These are phyloP conservation scores for Brachionus rubens DNA, from an alignment of 1,140 invertebrate species.

Conservation along the genomic window DNA sequence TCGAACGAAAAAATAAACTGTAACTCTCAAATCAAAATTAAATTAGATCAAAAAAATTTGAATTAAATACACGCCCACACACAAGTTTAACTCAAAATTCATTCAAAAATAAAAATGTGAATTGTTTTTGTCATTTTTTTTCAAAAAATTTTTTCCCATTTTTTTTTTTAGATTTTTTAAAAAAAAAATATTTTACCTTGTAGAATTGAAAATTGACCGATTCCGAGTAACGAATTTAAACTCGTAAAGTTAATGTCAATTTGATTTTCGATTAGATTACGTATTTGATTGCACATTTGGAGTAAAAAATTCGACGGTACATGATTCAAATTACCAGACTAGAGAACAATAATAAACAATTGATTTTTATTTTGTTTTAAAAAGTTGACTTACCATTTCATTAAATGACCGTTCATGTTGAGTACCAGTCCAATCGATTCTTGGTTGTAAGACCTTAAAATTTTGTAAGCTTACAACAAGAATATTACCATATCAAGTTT, in stretches of 20 bases:
- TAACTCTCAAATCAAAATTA: too few relatives aligned
- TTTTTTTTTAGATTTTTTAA: neutral
- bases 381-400: conserved; percentile 2
- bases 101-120: conserved; percentile 21
- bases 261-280: conserved; percentile 4
- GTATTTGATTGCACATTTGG: conserved; percentile 19
- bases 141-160: neutral
- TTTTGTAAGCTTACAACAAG: too few relatives aligned
- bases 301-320: conserved; percentile 28
- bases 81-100: too few relatives aligned
- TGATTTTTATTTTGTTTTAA: neutral
- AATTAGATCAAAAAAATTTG: too few relatives aligned
- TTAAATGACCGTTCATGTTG: conserved; percentile 13
- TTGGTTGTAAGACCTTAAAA: conserved; percentile 15
- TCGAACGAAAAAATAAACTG: too few relatives aligned
- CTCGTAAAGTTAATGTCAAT: neutral
- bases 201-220: conserved; percentile 21
- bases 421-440: conserved; percentile 39
- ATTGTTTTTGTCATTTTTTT: neutral
- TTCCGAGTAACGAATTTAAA: neutral
- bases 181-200: neutral
- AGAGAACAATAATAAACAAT: neutral
- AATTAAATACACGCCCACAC: too few relatives aligned
- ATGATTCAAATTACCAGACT: neutral
- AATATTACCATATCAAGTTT: too few relatives aligned